Evolutionary conservation across 2,113 vertebrate species (phyloP).

Genomic region (Gallinago paraguaiae): DNA sequence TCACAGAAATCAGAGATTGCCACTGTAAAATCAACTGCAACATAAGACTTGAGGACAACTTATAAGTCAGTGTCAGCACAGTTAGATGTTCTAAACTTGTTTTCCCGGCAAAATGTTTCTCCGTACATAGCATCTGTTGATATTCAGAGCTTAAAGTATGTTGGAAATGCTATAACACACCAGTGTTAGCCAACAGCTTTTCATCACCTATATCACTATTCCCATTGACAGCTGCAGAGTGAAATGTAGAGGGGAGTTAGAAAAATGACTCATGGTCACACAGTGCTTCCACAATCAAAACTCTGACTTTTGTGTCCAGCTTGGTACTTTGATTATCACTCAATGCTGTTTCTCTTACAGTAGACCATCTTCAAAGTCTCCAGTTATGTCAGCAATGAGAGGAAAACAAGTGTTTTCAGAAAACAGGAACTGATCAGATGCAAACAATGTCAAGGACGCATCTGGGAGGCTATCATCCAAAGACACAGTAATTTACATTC

Average conservation of each 20-base stretch:
- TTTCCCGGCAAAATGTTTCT: not conserved
- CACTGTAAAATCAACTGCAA: not conserved
- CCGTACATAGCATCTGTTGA: not conserved
- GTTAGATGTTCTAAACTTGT: not conserved
- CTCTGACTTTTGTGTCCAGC: not conserved
- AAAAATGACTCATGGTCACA: not conserved
- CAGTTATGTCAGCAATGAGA: not conserved
- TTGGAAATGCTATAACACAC: not conserved
- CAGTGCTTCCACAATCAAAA: not conserved
- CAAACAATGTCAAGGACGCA: slow-evolving; percentile 5
- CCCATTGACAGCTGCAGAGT: not conserved
- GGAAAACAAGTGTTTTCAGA: slow-evolving; percentile 3
- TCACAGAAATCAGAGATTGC: not conserved
- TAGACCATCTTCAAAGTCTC: slow-evolving; percentile 15
- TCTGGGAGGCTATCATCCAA: not conserved
- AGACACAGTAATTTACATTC: not conserved
- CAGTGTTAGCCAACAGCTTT: not conserved
- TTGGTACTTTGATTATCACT: not conserved
- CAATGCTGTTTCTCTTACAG: not conserved
- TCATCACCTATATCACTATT: not conserved
- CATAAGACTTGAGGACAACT: not conserved
- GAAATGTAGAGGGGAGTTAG: not conserved
- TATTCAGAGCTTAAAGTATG: not conserved
- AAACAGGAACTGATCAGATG: slow-evolving; percentile 40
- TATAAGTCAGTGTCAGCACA: not conserved